These are phyloP conservation scores for Physeter macrocephalus DNA, from an alignment of 2,113 vertebrate genomes.

Conservation along the genomic window DNA sequence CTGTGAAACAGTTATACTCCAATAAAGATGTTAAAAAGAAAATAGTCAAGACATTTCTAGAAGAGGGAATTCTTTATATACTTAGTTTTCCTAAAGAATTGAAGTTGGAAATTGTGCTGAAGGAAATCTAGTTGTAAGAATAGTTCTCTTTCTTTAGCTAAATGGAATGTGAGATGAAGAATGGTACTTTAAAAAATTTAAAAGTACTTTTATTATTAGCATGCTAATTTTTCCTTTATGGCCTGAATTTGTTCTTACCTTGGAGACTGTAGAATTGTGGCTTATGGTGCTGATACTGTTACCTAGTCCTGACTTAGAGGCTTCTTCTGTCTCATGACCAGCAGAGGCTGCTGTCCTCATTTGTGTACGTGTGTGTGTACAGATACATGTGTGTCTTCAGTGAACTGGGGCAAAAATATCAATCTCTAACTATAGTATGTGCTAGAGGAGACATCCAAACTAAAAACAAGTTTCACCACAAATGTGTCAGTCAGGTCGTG, in stretches of 20 bases:
- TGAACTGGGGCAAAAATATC: no score
- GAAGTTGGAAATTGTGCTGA: neutral
- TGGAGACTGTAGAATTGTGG: neutral
- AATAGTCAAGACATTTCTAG: neutral
- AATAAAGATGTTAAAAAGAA: no score
- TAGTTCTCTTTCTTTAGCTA: neutral
- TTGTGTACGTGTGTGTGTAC: neutral
- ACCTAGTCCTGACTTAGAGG: neutral
- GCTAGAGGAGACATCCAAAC: neutral
- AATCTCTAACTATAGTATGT: neutral
- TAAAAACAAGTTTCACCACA: neutral
- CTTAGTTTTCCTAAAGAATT: neutral
- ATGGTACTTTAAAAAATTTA: neutral
- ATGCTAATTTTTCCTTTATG: neutral
- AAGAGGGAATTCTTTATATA: neutral
- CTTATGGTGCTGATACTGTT: rapidly evolving
- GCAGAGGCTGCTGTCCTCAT: neutral
- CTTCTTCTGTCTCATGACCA: neutral
- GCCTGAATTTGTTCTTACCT: neutral
- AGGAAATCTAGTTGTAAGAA: neutral
- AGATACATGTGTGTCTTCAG: neutral
- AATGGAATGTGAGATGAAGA: neutral
- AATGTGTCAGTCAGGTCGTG: neutral
- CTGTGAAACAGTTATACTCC: no score
- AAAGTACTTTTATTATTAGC: neutral